Evolutionary conservation across 2,797 vertebrate species (phyloP), one percentile per base, ranked within the genome.

Genomic region (Rhabdomys pumilio): DNA sequence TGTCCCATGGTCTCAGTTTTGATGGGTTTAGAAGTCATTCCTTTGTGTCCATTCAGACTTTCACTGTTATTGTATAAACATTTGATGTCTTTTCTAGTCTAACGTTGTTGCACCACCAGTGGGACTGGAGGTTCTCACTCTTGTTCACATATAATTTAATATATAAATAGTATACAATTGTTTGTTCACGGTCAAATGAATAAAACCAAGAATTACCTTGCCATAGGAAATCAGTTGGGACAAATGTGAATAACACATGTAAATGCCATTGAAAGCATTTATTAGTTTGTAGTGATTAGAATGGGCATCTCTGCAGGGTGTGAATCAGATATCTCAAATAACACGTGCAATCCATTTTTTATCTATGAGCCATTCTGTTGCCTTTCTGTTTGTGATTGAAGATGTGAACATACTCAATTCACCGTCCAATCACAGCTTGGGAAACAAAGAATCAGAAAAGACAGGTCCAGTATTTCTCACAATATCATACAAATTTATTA

Each of bases 391-490:
- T 94, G 41, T 83, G 22, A 19, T 47, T n/a, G 77, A 96, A 79
- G 15, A 61, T 69, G 88, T 90, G 47, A 94, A 34, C 81, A 47
- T 9, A 63, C 86, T 77, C 81, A 34, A 20, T 77, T 91, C n/a
- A 20, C 34, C 76, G 34, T 83, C 1, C 29, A 17, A 44, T 50
- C 6, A 80, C 31, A 41, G 47, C 26, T 82, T 26, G 34, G 38
- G 76, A 84, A 94, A 90, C 47, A 89, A 47, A 10, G 93, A 61
- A 93, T 86, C 53, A 9, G 63, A n/a, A 95, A 67, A 89, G 44
- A 53, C 55, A 20, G 76, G 17, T 55, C 20, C 17, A 73, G 89
- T 53, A 77, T 69, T 82, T 29, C 50, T 93, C 88, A 9, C 73
- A 94, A 84, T 61, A 83, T 0, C 57, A 96, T 91, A 96, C 1